Evolutionary conservation across 2,797 vertebrate species (phyloP).

Genomic region (Peromyscus aztecus): DNA sequence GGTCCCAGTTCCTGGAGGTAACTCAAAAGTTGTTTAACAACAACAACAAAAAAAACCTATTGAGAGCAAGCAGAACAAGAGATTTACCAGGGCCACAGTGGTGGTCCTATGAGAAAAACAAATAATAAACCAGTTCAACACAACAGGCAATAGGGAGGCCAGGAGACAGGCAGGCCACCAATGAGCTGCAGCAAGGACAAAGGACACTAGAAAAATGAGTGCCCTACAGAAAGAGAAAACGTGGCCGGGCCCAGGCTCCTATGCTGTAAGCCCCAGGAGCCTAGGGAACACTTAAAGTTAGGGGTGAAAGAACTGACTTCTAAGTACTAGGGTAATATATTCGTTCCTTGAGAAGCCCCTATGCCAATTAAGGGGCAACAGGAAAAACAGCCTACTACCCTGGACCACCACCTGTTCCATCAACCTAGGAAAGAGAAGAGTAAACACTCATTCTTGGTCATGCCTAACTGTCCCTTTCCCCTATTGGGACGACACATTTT

Average conservation of each 20-base stretch:
- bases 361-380: not conserved
- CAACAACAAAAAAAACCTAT: not conserved
- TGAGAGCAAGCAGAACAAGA: not conserved
- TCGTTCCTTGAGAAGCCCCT: not conserved
- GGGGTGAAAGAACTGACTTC: not conserved
- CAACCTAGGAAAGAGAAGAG: not conserved
- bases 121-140: too few relatives aligned
- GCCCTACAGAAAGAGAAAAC: not conserved
- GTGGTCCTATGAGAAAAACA: not conserved
- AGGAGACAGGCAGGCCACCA: not conserved
- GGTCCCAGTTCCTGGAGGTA: not conserved
- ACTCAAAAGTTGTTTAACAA: not conserved
- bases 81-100: not conserved
- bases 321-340: not conserved
- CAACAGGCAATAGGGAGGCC: too few relatives aligned
- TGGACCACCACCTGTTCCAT: not conserved
- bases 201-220: not conserved
- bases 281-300: constrained; percentile 22
- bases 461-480: not conserved
- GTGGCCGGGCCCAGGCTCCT: not conserved
- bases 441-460: not conserved
- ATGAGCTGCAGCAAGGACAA: not conserved
- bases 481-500: not conserved
- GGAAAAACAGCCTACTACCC: not conserved
- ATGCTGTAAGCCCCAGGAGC: not conserved